Evolutionary conservation across 2,113 vertebrate genomes (phyloP).

Genomic region (Pomatostomus ruficeps): DNA sequence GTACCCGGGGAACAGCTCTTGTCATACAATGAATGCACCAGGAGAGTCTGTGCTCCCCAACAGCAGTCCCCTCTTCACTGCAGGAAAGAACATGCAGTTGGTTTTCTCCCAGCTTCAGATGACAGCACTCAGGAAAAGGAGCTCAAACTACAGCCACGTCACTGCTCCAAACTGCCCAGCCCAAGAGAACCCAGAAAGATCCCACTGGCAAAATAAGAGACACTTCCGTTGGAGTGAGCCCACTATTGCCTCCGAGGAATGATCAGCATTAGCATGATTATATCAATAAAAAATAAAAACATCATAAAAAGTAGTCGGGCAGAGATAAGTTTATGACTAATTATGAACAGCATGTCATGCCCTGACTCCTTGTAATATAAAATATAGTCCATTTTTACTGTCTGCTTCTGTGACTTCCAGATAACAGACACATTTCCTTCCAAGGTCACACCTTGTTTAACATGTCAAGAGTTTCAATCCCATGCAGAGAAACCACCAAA

Average conservation of each 20-base stretch:
- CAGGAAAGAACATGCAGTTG: neutral
- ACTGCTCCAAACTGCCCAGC: neutral
- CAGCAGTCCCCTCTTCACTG: neutral
- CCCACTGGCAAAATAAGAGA: neutral
- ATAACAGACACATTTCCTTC: conserved; percentile 74
- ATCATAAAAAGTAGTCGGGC: conserved; percentile 52
- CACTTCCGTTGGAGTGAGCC: neutral
- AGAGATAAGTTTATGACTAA: conserved; percentile 64
- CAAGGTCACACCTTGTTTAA: conserved; percentile 79
- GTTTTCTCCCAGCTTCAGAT: neutral
- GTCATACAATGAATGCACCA: neutral
- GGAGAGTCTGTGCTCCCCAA: neutral
- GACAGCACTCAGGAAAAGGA: neutral
- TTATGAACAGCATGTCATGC: conserved; percentile 50
- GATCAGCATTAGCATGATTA: neutral
- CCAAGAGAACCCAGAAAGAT: neutral
- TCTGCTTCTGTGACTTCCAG: conserved; percentile 72
- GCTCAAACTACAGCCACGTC: neutral
- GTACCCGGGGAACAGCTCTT: neutral
- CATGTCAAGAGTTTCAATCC: conserved; percentile 66
- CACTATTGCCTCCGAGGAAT: neutral
- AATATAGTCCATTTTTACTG: conserved; percentile 79
- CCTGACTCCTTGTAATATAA: conserved; percentile 65
- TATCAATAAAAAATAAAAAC: conserved; percentile 64
- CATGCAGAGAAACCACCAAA: neutral